phyloP scores from a whole-genome alignment of 2,113 vertebrate genomes.

The Sinocyclocheilus anshuiensis region DNA sequence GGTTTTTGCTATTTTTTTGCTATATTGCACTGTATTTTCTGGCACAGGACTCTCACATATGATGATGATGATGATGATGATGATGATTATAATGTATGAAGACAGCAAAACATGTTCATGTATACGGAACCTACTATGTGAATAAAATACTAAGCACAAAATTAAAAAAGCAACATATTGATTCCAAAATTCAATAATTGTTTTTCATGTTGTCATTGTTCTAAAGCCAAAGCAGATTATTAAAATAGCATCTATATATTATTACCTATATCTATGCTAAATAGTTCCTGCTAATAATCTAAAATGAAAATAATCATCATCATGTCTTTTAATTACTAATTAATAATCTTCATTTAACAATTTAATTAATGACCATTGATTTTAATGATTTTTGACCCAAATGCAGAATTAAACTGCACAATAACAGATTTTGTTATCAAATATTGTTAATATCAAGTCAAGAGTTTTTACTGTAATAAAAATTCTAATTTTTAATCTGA shows the following conservation, averaged over 20 bases:
- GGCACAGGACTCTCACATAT: neutral
- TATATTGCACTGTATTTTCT: neutral
- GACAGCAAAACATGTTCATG: neutral
- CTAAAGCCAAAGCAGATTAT: neutral
- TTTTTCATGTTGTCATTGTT: neutral
- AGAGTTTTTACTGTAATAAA: too few relatives aligned
- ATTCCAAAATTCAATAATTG: neutral
- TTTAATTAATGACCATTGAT: too few relatives aligned
- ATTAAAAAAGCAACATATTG: neutral
- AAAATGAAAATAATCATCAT: too few relatives aligned
- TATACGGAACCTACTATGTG: neutral
- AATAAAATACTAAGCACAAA: neutral
- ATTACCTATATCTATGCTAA: neutral
- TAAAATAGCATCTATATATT: neutral
- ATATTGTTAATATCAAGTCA: too few relatives aligned
- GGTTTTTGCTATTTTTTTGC: neutral
- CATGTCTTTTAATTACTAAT: too few relatives aligned
- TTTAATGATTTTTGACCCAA: too few relatives aligned
- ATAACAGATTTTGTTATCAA: too few relatives aligned
- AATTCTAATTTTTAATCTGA: too few relatives aligned
- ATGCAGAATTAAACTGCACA: too few relatives aligned
- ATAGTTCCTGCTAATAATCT: too few relatives aligned
- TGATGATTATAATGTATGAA: neutral
- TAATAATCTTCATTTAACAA: too few relatives aligned
- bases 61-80: neutral